Percentiles rank a stretch among this genome's conserved stretches.
Evolutionary conservation across 2,797 vertebrate genomes (phyloP).

Genomic region (Megalops cyprinoides): DNA sequence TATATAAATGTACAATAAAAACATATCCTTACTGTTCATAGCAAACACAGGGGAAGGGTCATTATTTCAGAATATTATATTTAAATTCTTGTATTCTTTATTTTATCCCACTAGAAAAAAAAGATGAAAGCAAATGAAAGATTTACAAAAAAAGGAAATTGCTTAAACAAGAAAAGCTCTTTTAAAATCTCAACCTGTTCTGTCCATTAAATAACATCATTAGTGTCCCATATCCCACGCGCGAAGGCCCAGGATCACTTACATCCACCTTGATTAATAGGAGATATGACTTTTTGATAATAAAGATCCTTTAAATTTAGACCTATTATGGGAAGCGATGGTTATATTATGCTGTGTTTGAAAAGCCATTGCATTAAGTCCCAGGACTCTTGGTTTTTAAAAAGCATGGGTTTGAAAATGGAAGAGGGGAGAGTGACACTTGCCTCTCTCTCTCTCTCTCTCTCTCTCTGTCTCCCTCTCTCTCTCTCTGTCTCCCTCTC

Average conservation of each 20-base stretch:
- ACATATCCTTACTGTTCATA: background rate
- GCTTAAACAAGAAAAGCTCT: constrained; percentile 34
- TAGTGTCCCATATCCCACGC: constrained; percentile 46
- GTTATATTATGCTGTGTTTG: constrained; percentile 57
- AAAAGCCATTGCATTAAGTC: constrained; percentile 57
- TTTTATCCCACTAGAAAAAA: too few species aligned
- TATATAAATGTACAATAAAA: background rate
- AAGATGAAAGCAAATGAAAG: background rate
- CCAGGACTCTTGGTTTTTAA: constrained; percentile 24
- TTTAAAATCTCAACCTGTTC: constrained; percentile 44
- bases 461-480: background rate
- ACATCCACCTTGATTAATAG: constrained; percentile 48
- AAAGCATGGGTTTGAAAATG: constrained; percentile 40
- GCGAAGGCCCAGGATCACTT: constrained; percentile 40
- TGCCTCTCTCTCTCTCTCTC: constrained; percentile 20
- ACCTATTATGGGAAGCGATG: constrained; percentile 59
- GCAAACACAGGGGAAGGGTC: too few species aligned
- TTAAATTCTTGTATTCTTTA: background rate
- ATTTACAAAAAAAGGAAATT: constrained; percentile 17
- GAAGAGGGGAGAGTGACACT: constrained; percentile 51
- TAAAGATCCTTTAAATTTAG: constrained; percentile 57
- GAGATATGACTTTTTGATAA: constrained; percentile 51
- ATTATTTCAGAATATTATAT: background rate
- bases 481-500: background rate
- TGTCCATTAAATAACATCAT: constrained; percentile 56